phyloP scores from a whole-genome alignment of 2,888 invertebrate species.

The Hydrotaea diabolus region DNA sequence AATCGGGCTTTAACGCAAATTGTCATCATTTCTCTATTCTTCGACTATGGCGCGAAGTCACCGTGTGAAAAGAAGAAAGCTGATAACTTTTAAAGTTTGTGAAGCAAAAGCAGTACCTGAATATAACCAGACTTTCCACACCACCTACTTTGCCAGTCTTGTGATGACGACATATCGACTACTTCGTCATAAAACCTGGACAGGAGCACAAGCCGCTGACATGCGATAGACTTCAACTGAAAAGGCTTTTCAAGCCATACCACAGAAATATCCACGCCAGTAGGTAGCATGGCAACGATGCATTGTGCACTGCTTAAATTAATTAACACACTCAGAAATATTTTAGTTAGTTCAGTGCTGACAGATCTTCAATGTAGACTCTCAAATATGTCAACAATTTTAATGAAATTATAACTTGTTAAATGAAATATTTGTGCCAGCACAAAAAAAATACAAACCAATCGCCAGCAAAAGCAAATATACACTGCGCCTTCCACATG shows the following conservation, averaged over 20 bases:
- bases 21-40: too few relatives aligned
- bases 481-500: background rate
- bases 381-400: constrained; percentile 64
- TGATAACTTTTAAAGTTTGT: too few relatives aligned
- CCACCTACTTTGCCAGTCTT: background rate
- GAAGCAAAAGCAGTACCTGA: too few relatives aligned
- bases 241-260: background rate
- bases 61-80: too few relatives aligned
- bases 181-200: background rate
- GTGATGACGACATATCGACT: background rate
- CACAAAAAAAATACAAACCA: constrained; percentile 8
- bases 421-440: constrained; percentile 58
- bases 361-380: constrained; percentile 53
- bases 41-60: too few relatives aligned
- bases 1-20: too few relatives aligned
- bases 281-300: background rate
- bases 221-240: background rate
- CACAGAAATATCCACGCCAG: background rate
- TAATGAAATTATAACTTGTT: constrained; percentile 67
- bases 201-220: background rate
- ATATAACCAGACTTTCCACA: background rate
- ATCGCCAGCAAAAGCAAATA: background rate
- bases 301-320: constrained; percentile 63
- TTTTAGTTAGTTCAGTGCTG: constrained; percentile 42
- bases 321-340: constrained; percentile 69